Percentiles rank a stretch among this genome's conserved stretches.
Evolutionary conservation across 1,140 invertebrate genomes (phyloP).

Genomic region (Scaptomyza pallida): DNA sequence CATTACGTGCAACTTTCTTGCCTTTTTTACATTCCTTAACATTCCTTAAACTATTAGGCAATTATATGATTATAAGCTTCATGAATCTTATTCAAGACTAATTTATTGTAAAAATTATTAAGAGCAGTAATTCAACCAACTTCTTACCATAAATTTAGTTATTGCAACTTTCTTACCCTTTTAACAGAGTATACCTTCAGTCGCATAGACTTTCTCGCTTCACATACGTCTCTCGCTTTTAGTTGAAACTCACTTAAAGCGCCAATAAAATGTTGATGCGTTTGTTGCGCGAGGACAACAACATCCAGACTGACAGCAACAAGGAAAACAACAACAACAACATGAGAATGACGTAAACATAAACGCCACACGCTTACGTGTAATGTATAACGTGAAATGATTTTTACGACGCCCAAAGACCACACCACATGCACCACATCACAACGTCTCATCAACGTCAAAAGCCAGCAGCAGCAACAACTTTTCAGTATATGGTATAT

Average conservation of each 20-base stretch:
- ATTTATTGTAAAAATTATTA: too few relatives aligned
- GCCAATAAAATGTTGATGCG: slow-evolving; percentile 73
- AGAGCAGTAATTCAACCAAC: too few relatives aligned
- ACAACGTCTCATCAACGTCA: slow-evolving; percentile 74
- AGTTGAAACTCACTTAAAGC: slow-evolving; percentile 63
- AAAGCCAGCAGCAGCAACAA: slow-evolving; percentile 40
- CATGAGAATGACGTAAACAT: slow-evolving; percentile 61
- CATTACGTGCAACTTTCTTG: too few relatives aligned
- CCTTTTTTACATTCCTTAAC: too few relatives aligned
- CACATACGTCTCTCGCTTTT: not conserved
- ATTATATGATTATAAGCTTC: too few relatives aligned
- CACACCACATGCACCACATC: slow-evolving; percentile 60
- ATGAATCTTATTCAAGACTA: too few relatives aligned
- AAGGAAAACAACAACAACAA: slow-evolving; percentile 12
- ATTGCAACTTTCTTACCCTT: too few relatives aligned
- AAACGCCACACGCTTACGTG: slow-evolving; percentile 69
- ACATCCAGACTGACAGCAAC: slow-evolving; percentile 34
- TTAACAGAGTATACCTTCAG: not conserved
- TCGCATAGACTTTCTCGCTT: not conserved
- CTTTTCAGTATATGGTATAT: slow-evolving; percentile 3
- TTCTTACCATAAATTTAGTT: too few relatives aligned
- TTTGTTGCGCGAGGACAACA: slow-evolving; percentile 33
- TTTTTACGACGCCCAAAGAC: slow-evolving; percentile 66
- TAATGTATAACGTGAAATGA: slow-evolving; percentile 76
- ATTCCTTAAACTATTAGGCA: too few relatives aligned